These are phyloP conservation scores for Melanaphis sacchari DNA, from an alignment of 1,140 invertebrate genomes.

Conservation along the genomic window DNA sequence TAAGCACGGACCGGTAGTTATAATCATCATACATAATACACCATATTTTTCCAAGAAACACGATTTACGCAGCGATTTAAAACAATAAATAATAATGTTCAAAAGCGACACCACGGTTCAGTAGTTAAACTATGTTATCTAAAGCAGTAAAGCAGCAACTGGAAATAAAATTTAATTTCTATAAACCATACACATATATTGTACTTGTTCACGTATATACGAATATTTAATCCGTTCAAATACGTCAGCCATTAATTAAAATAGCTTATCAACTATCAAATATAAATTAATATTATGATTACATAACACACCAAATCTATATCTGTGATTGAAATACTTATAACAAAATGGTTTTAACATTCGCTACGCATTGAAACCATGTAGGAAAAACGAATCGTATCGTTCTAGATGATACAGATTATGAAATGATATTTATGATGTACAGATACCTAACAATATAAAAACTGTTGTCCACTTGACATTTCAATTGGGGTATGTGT, in stretches of 20 bases:
- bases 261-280: not conserved
- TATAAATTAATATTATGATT: not conserved
- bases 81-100: not conserved
- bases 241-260: not conserved
- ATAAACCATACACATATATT: not conserved
- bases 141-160: not conserved
- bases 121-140: constrained; percentile 11
- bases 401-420: not conserved
- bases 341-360: not conserved
- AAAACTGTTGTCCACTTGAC: not conserved
- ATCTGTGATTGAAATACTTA: not conserved
- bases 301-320: not conserved
- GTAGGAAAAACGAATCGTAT: not conserved
- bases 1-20: not conserved
- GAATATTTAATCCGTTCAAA: not conserved
- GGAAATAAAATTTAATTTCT: not conserved
- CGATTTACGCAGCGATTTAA: constrained; percentile 31
- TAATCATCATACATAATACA: not conserved
- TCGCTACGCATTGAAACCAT: not conserved
- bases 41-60: constrained; percentile 4
- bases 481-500: not conserved
- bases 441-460: not conserved
- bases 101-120: not conserved
- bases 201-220: not conserved
- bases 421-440: not conserved